Conservation (phyloP, 2,797 vertebrate genomes). For the Bovichtus diacanthus region DNA sequence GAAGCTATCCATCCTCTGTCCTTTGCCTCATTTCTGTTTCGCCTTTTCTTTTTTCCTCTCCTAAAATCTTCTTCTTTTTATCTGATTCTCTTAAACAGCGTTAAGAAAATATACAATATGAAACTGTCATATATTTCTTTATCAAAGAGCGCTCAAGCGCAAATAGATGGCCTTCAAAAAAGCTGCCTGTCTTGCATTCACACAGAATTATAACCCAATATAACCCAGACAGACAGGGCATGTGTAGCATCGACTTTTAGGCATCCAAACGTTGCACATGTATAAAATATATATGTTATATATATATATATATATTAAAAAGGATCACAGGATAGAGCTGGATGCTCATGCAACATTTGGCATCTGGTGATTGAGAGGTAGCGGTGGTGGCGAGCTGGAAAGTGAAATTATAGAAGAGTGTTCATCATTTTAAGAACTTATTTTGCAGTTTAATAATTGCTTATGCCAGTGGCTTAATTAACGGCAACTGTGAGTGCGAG, state of each 20-base stretch:
- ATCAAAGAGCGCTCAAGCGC: slow-evolving; percentile 10
- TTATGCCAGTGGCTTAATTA: background rate
- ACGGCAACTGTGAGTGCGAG: background rate
- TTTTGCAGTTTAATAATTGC: background rate
- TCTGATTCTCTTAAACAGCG: slow-evolving; percentile 16
- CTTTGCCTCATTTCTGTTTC: slow-evolving; percentile 35
- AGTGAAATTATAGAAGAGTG: background rate
- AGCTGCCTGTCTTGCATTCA: background rate
- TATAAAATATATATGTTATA: too few relatives aligned
- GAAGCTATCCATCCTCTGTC: slow-evolving; percentile 29
- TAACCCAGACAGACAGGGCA: slow-evolving; percentile 6
- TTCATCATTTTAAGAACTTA: background rate
- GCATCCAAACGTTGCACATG: background rate
- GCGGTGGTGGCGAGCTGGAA: background rate
- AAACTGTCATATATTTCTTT: slow-evolving; percentile 34
- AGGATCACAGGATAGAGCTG: slow-evolving; percentile 4
- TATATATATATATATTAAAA: background rate
- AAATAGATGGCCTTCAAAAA: slow-evolving; percentile 24
- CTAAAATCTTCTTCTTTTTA: slow-evolving; percentile 14
- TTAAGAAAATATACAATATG: slow-evolving; percentile 8
- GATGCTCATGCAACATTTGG: background rate
- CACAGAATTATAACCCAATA: background rate
- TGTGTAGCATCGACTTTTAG: background rate
- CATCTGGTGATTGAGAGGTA: background rate
- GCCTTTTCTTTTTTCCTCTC: slow-evolving; percentile 6